Evolutionary conservation across 2,888 invertebrate genomes (phyloP), one percentile per base, ranked within the genome.

Genomic region (Cephus pulcher): DNA sequence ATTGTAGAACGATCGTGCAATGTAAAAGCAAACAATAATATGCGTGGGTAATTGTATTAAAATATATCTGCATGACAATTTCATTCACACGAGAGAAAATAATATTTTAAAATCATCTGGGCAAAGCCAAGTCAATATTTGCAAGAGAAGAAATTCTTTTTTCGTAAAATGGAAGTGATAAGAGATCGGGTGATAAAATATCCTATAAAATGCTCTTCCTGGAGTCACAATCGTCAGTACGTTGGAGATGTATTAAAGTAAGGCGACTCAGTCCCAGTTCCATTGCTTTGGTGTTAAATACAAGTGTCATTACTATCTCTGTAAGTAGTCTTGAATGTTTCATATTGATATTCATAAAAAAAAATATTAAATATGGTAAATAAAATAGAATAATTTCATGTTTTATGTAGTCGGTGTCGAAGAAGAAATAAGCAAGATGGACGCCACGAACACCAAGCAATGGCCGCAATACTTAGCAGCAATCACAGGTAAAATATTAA

Each of bases 401-500:
- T 23, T 9, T 9, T 1, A 23, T 9, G 23, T 1, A 56, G 40
- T 56, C 40, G 23, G 23, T 56, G 40, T 56, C 1, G 23, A 56
- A 56, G 40, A 56, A 56, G 40, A 56, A 56, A 56, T 56, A 56
- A 56, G 40, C 6, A 56, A 56, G 40, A 56, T 56, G 40, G 40
- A 23, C 40, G 6, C 40, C 15, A 83, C 86, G 79, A 81, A 75
- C 75, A 86, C 88, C 70, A 89, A 88, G 77, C 87, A 89, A 81
- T 91, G 90, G 91, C 89, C 89, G 34, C 91, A 91, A 80, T 91
- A 90, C 80, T 81, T 91, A 80, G 90, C 91, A 79, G 89, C 91
- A 77, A 85, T 90, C 77, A 89, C 91, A 80, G 91, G 91, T 91
- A 82, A 88, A 56, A 56, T 2, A 23, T 56, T 6, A 56, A 9